Evolutionary conservation across 2,113 vertebrate genomes (phyloP).

Genomic region (Crotalus tigris): DNA sequence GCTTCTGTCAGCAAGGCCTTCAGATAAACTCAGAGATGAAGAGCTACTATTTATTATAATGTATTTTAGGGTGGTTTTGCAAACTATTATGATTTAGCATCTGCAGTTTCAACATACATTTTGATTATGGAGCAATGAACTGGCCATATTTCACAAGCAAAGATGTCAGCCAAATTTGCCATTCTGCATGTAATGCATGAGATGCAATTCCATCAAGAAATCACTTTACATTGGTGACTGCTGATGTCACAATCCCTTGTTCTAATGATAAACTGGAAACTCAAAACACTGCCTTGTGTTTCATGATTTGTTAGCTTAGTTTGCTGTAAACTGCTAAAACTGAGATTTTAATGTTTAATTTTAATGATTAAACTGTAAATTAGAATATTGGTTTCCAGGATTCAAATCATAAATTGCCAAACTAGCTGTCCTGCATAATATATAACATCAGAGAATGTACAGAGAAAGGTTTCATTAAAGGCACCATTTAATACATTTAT

Average conservation of each 20-base stretch:
- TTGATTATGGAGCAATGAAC: slow-evolving; percentile 8
- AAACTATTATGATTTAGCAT: neutral
- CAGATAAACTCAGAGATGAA: slow-evolving; percentile 32
- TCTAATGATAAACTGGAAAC: neutral
- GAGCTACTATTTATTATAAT: neutral
- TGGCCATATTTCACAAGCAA: neutral
- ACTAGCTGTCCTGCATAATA: neutral
- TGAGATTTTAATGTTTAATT: neutral
- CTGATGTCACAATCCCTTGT: neutral
- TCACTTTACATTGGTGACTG: neutral
- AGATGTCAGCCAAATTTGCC: neutral
- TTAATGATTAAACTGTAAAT: neutral
- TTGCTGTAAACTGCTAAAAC: neutral
- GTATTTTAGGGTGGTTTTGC: slow-evolving; percentile 13
- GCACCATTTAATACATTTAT: neutral
- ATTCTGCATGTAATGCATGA: neutral
- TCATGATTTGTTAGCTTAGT: neutral
- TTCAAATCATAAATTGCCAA: neutral
- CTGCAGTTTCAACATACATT: slow-evolving; percentile 18
- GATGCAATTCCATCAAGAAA: neutral
- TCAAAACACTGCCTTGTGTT: neutral
- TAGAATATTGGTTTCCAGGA: neutral
- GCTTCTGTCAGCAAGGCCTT: slow-evolving; percentile 32
- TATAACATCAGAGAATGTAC: neutral
- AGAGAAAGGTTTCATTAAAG: neutral